A percentile compares a stretch with the other conserved stretches of the same genome.
These are phyloP conservation scores for Pyrrhura leucotis DNA, from an alignment of 2,797 vertebrate genomes.

Conservation along the genomic window DNA sequence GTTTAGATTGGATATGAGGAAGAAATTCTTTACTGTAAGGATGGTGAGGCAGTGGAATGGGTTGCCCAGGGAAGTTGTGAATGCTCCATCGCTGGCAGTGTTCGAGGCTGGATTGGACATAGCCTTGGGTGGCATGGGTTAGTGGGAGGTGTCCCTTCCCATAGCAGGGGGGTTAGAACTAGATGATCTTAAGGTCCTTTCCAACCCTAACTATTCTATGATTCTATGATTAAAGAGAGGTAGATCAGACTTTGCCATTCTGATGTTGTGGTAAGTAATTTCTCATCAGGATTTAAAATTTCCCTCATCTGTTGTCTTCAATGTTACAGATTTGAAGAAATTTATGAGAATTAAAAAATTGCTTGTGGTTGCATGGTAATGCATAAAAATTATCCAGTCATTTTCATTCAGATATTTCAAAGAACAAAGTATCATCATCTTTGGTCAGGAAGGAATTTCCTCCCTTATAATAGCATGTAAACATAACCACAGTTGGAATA, in stretches of 20 bases:
- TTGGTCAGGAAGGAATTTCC: conserved; percentile 43
- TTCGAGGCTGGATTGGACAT: too few species aligned
- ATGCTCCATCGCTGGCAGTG: too few species aligned
- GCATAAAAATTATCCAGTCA: conserved; percentile 50
- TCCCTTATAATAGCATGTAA: background rate
- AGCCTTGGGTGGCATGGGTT: too few species aligned
- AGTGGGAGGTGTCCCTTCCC: too few species aligned
- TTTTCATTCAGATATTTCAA: conserved; percentile 52
- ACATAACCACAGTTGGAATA: conserved; percentile 22
- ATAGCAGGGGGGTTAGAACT: too few species aligned
- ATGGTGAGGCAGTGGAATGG: too few species aligned
- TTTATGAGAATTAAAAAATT: conserved; percentile 36
- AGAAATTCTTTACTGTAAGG: too few species aligned
- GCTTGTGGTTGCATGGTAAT: conserved; percentile 42
- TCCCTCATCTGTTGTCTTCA: background rate
- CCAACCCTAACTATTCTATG: too few species aligned
- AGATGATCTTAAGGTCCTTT: too few species aligned
- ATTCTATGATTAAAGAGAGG: background rate
- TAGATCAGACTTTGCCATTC: background rate
- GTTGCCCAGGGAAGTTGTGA: too few species aligned
- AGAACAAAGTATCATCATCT: background rate
- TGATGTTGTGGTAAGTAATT: background rate
- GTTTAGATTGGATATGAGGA: too few species aligned
- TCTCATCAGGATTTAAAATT: background rate
- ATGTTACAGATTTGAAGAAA: background rate